A percentile compares a stretch with the other conserved stretches of the same genome.
phyloP scores from a whole-genome alignment of 2,888 invertebrate genomes.

The Pachydiplax longipennis region DNA sequence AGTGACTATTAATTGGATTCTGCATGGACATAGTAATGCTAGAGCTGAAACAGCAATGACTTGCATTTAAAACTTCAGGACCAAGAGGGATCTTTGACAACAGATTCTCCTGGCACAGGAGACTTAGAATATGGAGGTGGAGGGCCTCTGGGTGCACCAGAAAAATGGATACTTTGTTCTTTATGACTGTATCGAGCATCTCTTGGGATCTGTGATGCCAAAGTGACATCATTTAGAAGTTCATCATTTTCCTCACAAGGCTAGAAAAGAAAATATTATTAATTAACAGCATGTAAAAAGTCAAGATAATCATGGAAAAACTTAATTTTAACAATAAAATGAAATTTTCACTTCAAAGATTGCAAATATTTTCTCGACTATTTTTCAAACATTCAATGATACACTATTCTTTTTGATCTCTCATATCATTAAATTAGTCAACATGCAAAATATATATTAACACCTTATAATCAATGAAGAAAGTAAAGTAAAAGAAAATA shows the following conservation, averaged over 20 bases:
- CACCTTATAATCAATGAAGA: too few relatives aligned
- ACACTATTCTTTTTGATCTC: too few relatives aligned
- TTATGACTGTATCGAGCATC: not conserved
- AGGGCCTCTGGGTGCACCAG: not conserved
- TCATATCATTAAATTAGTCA: too few relatives aligned
- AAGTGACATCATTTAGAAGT: not conserved
- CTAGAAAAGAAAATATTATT: not conserved
- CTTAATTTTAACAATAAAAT: not conserved
- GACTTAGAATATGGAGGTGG: constrained; percentile 23
- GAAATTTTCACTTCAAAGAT: not conserved
- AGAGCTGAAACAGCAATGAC: not conserved
- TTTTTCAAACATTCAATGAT: too few relatives aligned
- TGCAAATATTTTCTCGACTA: too few relatives aligned
- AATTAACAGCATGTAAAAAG: not conserved
- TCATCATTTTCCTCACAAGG: not conserved
- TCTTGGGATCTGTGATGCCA: not conserved
- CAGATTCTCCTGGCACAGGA: not conserved
- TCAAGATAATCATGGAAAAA: not conserved
- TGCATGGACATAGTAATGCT: not conserved
- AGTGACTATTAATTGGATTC: not conserved
- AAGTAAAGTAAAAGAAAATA: too few relatives aligned
- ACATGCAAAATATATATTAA: too few relatives aligned
- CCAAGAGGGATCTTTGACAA: not conserved
- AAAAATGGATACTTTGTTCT: not conserved
- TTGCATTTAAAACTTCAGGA: not conserved